Evolutionary conservation across 1,140 invertebrate species (phyloP), one percentile per base, ranked within the genome.

Genomic region (Zaprionus africanus): DNA sequence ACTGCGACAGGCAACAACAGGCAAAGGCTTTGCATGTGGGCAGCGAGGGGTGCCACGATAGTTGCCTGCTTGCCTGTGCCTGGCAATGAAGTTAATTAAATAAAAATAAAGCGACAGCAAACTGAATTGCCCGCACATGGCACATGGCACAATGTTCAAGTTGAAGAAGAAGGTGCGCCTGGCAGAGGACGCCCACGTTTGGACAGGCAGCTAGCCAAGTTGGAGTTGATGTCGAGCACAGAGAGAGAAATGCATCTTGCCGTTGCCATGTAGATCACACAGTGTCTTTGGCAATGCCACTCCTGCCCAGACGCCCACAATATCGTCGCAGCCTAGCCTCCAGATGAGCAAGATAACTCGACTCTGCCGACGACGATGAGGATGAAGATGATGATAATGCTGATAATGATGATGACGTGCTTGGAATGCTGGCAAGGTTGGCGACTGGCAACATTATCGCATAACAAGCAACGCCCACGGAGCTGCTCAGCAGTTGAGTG

Each of bases 11-110:
- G 59, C 70, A 72, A 60, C 73, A 71, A 62, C 73, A 54, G 73
- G 59, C 41, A 49, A 15, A 58, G 51, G 66, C 11, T 71, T 78
- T 74, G 70, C 76, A 74, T 84, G 82, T 84, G 82, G 82, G 82
- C 63, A 78, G 76, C 5, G 69, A 46, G 19, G 41, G 24, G 6
- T 26, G 31, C 24, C 22, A 51, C 19, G 34, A 57, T 64, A 56
- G 69, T 65, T 76, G 64, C 67, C 53, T 79, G 58, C 31, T 19
- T 61, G 64, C 56, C 63, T 31, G 70, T 66, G 65, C 64, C 60
- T 60, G 77, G 81, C 66, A 76, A 76, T 81, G 82, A 86, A 86
- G 81, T 86, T 86, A 86, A 86, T 86, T 86, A 84, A 86, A 86
- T 84, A 86, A 86, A 86, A 84, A 84, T 81, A 86, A 84, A 84